Evolutionary conservation across 2,888 invertebrate species (phyloP), one percentile per base, ranked within the genome.

Genomic region (Rutpela maculata): DNA sequence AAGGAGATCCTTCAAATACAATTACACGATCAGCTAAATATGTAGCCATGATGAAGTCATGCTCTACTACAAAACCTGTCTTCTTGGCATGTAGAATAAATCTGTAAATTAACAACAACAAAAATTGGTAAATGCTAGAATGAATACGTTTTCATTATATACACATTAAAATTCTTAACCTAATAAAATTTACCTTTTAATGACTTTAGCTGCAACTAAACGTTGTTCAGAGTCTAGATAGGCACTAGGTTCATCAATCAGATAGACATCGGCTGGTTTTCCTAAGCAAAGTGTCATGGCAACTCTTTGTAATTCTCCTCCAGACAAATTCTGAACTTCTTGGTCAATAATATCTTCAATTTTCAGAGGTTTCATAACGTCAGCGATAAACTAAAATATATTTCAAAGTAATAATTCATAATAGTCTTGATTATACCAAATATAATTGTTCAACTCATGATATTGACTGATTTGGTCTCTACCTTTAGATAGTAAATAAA

Each of bases 41-140:
- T 0, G 99, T 99, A 17, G 99, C 99, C 99, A 99, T 99, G 83
- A 99, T 99, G 90, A 99, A 99, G 92, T 99, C 99, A 94, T 99
- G 99, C 94, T 99, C 99, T 0, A 99, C 99, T 17, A 99, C 96
- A 89, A 99, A 99, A 12, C 99, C 99, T 9, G 99, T 99, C 90
- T 99, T 98, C 92, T 99, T 99, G 0, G 99, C 98, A 88, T 99
- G 99, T 60, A 99, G 92, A 89, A 99, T 99, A 89, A 99, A 99
- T 86, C 95, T 95, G 89, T 22, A 89, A 88, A 65, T 67, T 17
- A 62, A 26, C 89, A 88, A 26, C 22, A 26, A 60, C 69, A 18
- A 55, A 22, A 55, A 71, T 60, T 19, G 74, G 57, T 76, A 31
- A 71, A 57, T 57, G 1, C n/a, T 56, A 15, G 18, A 12, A 43